phyloP scores from a whole-genome alignment of 2,888 invertebrate genomes.

The Syrista parreyssii region DNA sequence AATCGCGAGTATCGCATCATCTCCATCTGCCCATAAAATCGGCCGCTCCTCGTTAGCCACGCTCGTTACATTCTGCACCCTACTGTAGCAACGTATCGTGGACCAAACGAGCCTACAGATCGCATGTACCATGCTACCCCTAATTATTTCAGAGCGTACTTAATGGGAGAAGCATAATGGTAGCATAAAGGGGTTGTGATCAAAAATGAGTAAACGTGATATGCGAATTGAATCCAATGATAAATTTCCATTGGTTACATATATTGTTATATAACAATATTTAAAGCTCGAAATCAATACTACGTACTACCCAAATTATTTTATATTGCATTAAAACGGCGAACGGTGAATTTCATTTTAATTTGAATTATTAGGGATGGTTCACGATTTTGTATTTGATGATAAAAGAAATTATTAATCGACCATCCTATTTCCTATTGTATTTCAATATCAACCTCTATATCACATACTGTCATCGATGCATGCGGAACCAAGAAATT shows the following conservation, averaged over 20 bases:
- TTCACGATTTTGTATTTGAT: background rate
- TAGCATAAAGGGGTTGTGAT: background rate
- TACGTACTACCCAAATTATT: background rate
- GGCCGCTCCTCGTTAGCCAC: constrained; percentile 61
- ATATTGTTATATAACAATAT: background rate
- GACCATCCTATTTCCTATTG: background rate
- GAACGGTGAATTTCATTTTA: background rate
- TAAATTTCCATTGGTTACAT: background rate
- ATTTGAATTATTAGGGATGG: background rate
- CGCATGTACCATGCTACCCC: constrained; percentile 41
- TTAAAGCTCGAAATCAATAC: background rate
- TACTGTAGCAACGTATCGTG: constrained; percentile 21
- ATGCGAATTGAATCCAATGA: background rate
- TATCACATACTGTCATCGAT: constrained; percentile 29
- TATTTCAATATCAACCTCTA: constrained; percentile 36
- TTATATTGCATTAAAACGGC: background rate
- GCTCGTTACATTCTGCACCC: constrained; percentile 59
- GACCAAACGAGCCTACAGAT: constrained; percentile 24
- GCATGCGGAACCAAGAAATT: constrained; percentile 47
- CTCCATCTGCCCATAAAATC: constrained; percentile 64
- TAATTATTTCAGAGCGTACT: constrained; percentile 55
- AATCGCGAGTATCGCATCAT: constrained; percentile 61
- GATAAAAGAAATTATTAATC: background rate
- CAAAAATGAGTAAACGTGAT: background rate
- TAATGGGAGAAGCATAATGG: constrained; percentile 45